These are phyloP conservation scores for Anabas testudineus DNA, from an alignment of 2,797 vertebrate species.

Conservation along the genomic window DNA sequence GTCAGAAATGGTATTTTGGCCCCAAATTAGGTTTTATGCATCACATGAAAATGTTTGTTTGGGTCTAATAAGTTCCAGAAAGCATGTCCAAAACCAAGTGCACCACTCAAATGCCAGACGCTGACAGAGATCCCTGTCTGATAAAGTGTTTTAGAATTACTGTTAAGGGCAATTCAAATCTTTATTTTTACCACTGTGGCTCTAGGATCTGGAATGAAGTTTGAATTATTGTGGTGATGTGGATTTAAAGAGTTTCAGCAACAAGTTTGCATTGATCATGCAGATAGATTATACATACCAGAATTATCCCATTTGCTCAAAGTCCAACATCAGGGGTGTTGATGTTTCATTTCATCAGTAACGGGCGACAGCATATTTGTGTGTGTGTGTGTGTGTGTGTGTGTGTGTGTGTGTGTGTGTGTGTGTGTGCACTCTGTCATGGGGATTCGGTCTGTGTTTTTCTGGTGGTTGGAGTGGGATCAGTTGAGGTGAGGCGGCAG, in stretches of 20 bases:
- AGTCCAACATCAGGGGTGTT: neutral
- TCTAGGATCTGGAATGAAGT: neutral
- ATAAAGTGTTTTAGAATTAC: conserved; percentile 30
- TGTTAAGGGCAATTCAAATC: conserved; percentile 19
- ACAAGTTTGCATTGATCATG: neutral
- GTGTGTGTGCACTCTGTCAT: conserved; percentile 11
- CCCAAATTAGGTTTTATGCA: conserved; percentile 16
- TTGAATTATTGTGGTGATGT: neutral
- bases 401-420: conserved; percentile 10
- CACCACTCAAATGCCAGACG: conserved; percentile 5
- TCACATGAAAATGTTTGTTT: conserved; percentile 30
- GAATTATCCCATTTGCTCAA: no score
- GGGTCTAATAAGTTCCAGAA: conserved; percentile 43
- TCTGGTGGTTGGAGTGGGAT: conserved; percentile 53
- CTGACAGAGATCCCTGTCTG: conserved; percentile 30
- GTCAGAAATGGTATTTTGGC: neutral
- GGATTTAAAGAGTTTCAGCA: neutral
- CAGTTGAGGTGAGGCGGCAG: conserved; percentile 55
- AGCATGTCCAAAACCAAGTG: conserved; percentile 22
- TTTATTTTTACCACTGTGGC: neutral
- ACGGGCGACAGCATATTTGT: conserved; percentile 3
- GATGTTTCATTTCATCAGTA: neutral
- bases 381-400: conserved; percentile 11
- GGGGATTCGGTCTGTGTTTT: conserved; percentile 29
- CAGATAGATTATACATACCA: neutral